phyloP scores from a whole-genome alignment of 2,797 vertebrate species.

The Margarornis squamiger region DNA sequence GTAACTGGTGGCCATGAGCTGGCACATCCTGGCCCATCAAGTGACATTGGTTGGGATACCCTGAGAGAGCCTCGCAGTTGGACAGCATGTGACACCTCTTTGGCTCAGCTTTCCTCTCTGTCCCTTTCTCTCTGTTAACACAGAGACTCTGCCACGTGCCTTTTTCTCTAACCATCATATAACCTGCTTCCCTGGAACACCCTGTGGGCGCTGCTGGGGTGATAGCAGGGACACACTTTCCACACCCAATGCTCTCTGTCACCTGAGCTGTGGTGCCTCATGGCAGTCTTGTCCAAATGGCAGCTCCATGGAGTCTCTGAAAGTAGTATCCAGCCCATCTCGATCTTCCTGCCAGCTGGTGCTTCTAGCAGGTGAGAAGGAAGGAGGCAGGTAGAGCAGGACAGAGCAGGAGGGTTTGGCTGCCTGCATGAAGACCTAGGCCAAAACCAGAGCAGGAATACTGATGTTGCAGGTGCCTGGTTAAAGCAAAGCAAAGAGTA shows the following conservation, averaged over 20 bases:
- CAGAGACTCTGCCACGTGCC: slow-evolving; percentile 11
- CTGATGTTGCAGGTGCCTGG: neutral
- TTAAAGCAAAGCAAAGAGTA: neutral
- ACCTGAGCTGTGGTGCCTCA: neutral
- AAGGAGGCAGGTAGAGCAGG: slow-evolving; percentile 25
- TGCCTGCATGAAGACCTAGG: neutral
- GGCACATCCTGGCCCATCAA: rapidly evolving
- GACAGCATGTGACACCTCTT: neutral
- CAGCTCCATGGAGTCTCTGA: neutral
- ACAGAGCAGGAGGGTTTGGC: neutral
- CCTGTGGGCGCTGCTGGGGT: neutral
- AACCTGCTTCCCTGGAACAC: neutral
- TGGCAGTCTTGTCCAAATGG: neutral
- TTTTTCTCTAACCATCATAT: neutral
- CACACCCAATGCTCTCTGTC: neutral
- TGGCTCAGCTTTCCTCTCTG: slow-evolving; percentile 18
- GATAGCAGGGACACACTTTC: neutral
- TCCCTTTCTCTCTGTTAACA: slow-evolving; percentile 24
- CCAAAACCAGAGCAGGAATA: neutral
- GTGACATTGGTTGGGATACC: neutral
- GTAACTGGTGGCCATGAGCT: neutral
- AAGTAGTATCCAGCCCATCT: neutral
- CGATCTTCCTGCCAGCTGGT: neutral
- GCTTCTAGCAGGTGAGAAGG: slow-evolving; percentile 22
- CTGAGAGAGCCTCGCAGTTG: neutral